These are phyloP conservation scores for Nebria ingens DNA, from an alignment of 1,140 invertebrate genomes.

Conservation along the genomic window DNA sequence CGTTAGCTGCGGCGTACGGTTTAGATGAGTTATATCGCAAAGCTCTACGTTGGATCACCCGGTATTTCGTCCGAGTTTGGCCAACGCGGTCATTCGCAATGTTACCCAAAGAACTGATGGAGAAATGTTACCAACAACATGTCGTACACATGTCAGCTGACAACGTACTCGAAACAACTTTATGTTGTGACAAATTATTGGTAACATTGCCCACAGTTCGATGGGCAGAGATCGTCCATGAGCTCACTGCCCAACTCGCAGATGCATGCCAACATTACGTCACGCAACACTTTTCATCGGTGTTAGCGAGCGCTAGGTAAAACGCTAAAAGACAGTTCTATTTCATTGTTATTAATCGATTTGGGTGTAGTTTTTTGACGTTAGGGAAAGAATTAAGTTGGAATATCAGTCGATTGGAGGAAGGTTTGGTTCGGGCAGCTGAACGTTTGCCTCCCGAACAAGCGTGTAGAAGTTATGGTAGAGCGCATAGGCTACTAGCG, in stretches of 20 bases:
- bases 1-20: constrained; percentile 68
- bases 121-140: constrained; percentile 73
- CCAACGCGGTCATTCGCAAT: constrained; percentile 73
- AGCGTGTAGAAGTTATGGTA: constrained; percentile 55
- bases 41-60: constrained; percentile 74
- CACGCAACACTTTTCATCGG: constrained; percentile 51
- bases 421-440: constrained; percentile 51
- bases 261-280: constrained; percentile 54
- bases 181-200: constrained; percentile 58
- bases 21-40: constrained; percentile 79
- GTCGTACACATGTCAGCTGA: constrained; percentile 55
- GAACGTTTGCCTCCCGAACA: constrained; percentile 54
- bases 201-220: constrained; percentile 55
- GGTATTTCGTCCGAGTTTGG: constrained; percentile 77
- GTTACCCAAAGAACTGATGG: constrained; percentile 65
- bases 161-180: constrained; percentile 42
- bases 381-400: constrained; percentile 53
- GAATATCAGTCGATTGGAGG: constrained; percentile 55
- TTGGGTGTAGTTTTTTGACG: constrained; percentile 45
- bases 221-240: constrained; percentile 60
- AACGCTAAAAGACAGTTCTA: too few species aligned
- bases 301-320: constrained; percentile 35
- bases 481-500: constrained; percentile 30
- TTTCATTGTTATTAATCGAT: too few species aligned
- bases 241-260: constrained; percentile 52